Base-by-base conservation (phyloP, 1,140 invertebrate genomes). In the Cotesia vestalis region DNA sequence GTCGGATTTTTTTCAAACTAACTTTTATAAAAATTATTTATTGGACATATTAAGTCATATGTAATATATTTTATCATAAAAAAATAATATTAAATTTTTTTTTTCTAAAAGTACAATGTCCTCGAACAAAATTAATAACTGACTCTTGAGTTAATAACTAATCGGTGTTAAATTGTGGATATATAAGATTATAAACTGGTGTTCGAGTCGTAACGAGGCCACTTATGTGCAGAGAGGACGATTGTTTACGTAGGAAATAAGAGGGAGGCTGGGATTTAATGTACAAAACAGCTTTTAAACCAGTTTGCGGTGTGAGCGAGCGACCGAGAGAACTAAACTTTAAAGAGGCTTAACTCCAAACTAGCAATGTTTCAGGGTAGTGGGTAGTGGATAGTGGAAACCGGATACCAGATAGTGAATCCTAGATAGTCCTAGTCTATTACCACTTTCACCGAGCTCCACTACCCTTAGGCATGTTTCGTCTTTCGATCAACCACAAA, bases 221-320 rank as follows among this genome's bases (percentile, higher is more conserved):
- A 59, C 57, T 59, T 59, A 59, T 59, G 57, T 59, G 57, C 57
- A 17, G 14, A 59, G 57, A 59, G 57, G 57, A 59, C 57, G 57
- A 59, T 59, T 59, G 57, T 59, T 59, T 17, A 59, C 57, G 57
- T 59, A 27, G 57, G 57, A 59, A 59, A 46, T 46, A 59, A 59
- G 14, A 59, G 57, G 57, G 20, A 59, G 57, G 20, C 17, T 9
- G 14, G 14, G 20, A 17, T 17, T 59, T 59, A 59, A 59, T 59
- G 57, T 59, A 59, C 57, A 27, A 59, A 59, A 59, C 57, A 59
- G 57, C 57, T 59, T 59, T 59, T 4, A 27, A 59, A 17, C 20
- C 20, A 59, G 57, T 59, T 59, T 34, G 57, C 20, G 20, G 57
- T 20, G 12, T 55, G 3, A 5, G 53, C 53, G 20, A 27, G 17